Evolutionary conservation across 2,113 vertebrate species (phyloP).

Genomic region (Mesitornis unicolor): DNA sequence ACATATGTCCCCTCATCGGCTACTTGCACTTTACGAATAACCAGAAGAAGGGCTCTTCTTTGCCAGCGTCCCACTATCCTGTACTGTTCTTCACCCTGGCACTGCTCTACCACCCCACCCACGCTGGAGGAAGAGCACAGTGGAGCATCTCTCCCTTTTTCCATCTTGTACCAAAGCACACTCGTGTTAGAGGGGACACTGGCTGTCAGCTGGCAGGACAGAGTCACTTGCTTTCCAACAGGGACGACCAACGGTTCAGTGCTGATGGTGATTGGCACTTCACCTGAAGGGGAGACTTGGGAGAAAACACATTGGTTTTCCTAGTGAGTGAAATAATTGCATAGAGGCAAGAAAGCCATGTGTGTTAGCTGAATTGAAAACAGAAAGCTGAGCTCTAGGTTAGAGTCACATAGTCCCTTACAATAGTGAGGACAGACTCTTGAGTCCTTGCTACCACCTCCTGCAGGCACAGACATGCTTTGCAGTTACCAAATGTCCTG

Average conservation of each 20-base stretch:
- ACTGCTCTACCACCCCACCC: background rate
- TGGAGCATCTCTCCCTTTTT: background rate
- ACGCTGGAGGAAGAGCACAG: background rate
- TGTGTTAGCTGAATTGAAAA: background rate
- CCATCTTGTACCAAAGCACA: background rate
- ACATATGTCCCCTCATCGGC: background rate
- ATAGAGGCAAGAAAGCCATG: background rate
- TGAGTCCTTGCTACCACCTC: background rate
- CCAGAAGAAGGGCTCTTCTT: background rate
- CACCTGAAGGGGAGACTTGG: background rate
- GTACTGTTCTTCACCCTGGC: background rate
- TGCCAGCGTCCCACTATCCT: background rate
- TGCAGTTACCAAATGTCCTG: background rate
- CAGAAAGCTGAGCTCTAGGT: background rate
- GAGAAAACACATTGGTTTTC: background rate
- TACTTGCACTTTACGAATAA: background rate
- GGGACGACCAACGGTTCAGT: background rate
- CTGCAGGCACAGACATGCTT: background rate
- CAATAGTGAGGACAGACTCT: background rate
- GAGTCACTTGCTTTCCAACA: background rate
- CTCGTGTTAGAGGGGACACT: background rate
- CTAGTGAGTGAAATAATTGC: rapidly evolving
- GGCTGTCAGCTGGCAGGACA: background rate
- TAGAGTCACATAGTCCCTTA: background rate
- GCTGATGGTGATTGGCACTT: background rate